These are phyloP conservation scores for Turnix velox DNA, from an alignment of 2,113 vertebrate genomes.

Conservation along the genomic window DNA sequence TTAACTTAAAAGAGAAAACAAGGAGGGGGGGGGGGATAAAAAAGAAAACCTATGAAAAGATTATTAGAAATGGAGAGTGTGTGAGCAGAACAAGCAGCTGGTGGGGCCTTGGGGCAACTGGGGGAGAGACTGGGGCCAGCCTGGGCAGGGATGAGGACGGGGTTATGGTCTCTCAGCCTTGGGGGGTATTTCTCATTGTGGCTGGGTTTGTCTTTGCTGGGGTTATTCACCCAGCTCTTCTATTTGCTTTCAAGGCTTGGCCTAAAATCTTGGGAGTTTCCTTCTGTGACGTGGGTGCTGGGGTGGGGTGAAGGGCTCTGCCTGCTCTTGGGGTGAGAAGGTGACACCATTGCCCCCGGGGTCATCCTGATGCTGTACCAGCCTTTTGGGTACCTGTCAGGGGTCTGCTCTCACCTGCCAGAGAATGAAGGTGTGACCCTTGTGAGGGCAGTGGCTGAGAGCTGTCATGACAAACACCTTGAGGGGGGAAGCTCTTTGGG, in stretches of 20 bases:
- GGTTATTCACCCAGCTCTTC: background rate
- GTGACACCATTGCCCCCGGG: background rate
- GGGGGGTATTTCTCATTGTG: background rate
- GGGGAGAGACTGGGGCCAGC: background rate
- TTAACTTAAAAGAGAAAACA: slow-evolving; percentile 10
- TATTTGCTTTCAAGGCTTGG: background rate
- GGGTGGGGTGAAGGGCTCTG: background rate
- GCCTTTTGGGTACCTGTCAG: background rate
- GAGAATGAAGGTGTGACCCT: background rate
- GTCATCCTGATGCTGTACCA: too few species aligned
- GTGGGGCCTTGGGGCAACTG: background rate
- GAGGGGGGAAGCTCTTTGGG: background rate
- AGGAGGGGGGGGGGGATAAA: accelerated
- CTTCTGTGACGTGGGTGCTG: background rate
- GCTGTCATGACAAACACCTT: background rate
- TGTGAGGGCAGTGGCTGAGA: background rate
- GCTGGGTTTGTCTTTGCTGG: background rate
- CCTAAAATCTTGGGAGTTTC: background rate
- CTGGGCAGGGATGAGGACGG: background rate
- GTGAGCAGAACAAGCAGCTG: background rate
- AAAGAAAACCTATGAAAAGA: background rate
- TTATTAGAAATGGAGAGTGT: background rate
- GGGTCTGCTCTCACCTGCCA: background rate
- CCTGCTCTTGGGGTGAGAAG: background rate
- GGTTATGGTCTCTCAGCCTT: too few species aligned